A percentile compares a stretch with the other conserved stretches of the same genome.
Conservation (phyloP, 2,113 vertebrate genomes). For the Semnopithecus entellus region DNA sequence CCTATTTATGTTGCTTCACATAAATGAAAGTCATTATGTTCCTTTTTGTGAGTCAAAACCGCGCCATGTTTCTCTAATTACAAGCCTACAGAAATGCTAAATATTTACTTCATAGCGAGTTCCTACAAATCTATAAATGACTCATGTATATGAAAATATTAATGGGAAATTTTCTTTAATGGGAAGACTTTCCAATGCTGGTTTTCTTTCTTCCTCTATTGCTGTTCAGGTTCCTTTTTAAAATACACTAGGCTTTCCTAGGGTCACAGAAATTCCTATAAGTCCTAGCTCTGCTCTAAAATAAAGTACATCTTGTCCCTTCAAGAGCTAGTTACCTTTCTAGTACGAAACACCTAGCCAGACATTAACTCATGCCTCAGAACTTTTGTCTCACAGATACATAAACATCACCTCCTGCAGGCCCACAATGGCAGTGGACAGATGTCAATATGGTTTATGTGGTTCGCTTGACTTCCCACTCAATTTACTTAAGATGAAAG, state of each 20-base stretch:
- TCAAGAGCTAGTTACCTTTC: no score
- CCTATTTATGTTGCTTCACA: not conserved
- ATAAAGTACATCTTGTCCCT: not conserved
- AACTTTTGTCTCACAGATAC: not conserved
- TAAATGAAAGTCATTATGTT: not conserved
- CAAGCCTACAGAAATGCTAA: not conserved
- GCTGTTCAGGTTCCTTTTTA: not conserved
- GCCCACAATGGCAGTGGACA: not conserved
- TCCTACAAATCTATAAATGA: not conserved
- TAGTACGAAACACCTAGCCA: not conserved
- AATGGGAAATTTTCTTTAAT: not conserved
- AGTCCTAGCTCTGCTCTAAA: not conserved
- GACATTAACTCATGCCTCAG: not conserved
- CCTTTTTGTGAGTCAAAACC: not conserved
- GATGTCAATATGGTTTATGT: not conserved
- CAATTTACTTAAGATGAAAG: not conserved
- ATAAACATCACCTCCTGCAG: not conserved
- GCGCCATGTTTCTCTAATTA: not conserved
- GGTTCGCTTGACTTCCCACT: not conserved
- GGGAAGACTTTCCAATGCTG: not conserved
- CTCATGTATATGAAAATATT: not conserved
- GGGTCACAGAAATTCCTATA: not conserved
- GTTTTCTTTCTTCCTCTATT: not conserved
- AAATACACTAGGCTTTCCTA: not conserved
- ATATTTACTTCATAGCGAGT: not conserved